Conservation (phyloP, 2,888 invertebrate species). For the Petrolisthes cinctipes region DNA sequence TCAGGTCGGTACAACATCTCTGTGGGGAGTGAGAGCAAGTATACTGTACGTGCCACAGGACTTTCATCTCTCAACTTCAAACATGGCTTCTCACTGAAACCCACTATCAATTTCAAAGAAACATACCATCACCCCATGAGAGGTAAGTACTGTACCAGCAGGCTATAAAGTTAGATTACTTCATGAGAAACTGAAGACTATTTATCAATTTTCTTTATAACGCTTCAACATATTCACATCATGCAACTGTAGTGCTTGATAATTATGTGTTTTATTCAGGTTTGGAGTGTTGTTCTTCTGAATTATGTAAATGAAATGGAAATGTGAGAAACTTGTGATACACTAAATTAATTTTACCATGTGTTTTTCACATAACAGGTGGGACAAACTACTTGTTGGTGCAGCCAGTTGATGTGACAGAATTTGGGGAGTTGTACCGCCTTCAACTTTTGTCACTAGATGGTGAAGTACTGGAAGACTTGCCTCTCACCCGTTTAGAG, state of each 20-base stretch:
- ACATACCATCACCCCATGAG: constrained; percentile 76
- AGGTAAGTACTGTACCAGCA: constrained; percentile 70
- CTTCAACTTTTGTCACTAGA: constrained; percentile 60
- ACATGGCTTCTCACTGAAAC: constrained; percentile 77
- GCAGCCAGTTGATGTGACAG: constrained; percentile 48
- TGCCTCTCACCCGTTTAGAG: constrained; percentile 48
- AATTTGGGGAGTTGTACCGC: constrained; percentile 47
- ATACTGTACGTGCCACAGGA: constrained; percentile 79
- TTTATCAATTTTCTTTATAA: background rate
- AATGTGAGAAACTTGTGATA: no score
- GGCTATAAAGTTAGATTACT: background rate
- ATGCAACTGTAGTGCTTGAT: background rate
- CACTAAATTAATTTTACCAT: no score
- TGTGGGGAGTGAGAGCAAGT: constrained; percentile 75
- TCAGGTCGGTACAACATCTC: constrained; percentile 63
- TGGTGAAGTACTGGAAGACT: constrained; percentile 49
- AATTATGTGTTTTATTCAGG: background rate
- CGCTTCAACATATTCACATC: background rate
- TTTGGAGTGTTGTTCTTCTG: no score
- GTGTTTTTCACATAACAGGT: constrained; percentile 13
- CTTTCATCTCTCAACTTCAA: constrained; percentile 77
- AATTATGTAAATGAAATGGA: no score
- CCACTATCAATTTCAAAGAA: constrained; percentile 72
- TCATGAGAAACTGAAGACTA: background rate
- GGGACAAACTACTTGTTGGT: constrained; percentile 48